A percentile compares a stretch with the other conserved stretches of the same genome.
Evolutionary conservation across 2,113 vertebrate species (phyloP).

Genomic region (Astatotilapia flaviijosephi): DNA sequence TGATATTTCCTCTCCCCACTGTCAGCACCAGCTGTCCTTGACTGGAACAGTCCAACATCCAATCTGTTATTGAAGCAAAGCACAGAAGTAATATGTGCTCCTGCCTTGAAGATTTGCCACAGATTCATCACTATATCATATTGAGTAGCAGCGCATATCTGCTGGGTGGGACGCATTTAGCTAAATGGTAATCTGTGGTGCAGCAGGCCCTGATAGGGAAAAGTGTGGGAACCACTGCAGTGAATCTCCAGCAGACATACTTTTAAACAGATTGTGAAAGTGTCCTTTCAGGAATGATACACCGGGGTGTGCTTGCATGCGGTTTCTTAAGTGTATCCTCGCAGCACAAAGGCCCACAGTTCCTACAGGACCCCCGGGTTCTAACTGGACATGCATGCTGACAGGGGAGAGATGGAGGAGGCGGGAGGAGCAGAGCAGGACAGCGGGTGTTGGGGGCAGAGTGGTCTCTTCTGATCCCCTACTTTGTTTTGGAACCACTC

Average conservation of each 20-base stretch:
- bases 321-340: background rate
- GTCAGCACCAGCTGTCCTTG: background rate
- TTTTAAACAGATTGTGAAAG: background rate
- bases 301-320: background rate
- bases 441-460: slow-evolving; percentile 20
- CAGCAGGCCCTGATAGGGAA: background rate
- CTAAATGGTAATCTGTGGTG: background rate
- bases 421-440: background rate
- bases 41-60: background rate
- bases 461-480: slow-evolving; percentile 38
- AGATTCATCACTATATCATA: background rate
- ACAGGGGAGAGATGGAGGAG: slow-evolving; percentile 25
- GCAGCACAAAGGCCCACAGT: slow-evolving; percentile 38
- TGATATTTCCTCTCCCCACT: background rate
- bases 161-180: background rate
- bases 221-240: background rate
- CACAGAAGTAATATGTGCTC: background rate
- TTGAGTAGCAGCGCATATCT: background rate
- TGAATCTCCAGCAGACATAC: background rate
- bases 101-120: background rate
- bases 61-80: background rate
- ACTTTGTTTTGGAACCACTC: slow-evolving; percentile 55
- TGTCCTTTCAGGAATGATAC: background rate
- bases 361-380: slow-evolving; percentile 25
- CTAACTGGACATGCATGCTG: slow-evolving; percentile 35